Base-by-base conservation (phyloP, 2,797 vertebrate species). In the Eleutherodactylus coqui region DNA sequence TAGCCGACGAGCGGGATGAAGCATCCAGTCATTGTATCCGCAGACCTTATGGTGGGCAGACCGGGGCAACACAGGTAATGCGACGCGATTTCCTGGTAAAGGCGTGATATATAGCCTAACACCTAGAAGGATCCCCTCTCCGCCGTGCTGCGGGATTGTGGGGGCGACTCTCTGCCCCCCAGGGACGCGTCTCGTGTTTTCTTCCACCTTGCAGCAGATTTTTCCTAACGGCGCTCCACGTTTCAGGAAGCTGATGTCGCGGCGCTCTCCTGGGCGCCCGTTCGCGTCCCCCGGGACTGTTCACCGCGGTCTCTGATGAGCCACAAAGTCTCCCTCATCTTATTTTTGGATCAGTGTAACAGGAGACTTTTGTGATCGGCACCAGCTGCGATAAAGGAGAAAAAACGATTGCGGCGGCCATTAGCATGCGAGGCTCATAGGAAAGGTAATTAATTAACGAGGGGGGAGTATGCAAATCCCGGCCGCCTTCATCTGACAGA, bases 391-490 rank as follows among this genome's bases (percentile, higher is more conserved):
- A 79, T 78, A 29, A 79, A 67, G 58, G 19, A 64, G 21, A 83
- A 36, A 36, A 24, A 17, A 5, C 10, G 24, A 13, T 34, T 53
- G 34, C 29, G 58, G 64, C 19, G 94, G 91, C 92, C 93, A 94
- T 95, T 95, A 95, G 93, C 91, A 91, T 92, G 92, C 93, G 92
- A 92, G 92, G 93, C 94, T 95, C 92, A 92, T 88, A 91, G 88
- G 90, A 91, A 89, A 91, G 84, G 92, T 92, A 93, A 93, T 91
- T 93, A 93, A 95, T 96, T 95, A 95, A 94, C 93, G 90, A 89
- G 90, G 93, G 90, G 86, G 75, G 88, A 92, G 92, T 19, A 10
- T 90, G 90, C 53, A 79, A 89, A 92, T 73, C 4, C 88, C 91
- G 89, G 89, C 91, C 94, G 95, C 94, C 85, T 92, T 93, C 94